These are phyloP conservation scores for Hypercompe scribonia DNA, from an alignment of 2,888 invertebrate genomes.

Conservation along the genomic window DNA sequence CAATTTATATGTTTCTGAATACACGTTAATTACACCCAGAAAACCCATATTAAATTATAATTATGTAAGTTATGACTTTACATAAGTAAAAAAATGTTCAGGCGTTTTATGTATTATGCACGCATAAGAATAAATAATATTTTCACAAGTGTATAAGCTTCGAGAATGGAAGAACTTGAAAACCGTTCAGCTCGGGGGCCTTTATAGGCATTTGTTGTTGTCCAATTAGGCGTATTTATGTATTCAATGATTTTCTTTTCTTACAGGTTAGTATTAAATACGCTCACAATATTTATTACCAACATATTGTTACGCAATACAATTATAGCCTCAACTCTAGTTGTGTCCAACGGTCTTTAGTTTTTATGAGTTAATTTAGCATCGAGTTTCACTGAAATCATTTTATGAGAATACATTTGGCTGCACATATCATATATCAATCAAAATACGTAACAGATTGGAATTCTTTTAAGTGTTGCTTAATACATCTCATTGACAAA, in stretches of 20 bases:
- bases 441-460: conserved; percentile 1
- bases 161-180: not conserved
- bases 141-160: not conserved
- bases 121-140: not conserved
- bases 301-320: not conserved
- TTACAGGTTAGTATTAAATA: not conserved
- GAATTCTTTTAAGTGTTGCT: conserved; percentile 9
- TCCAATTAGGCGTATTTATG: not conserved
- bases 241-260: not conserved
- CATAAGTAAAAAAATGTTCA: too few species aligned
- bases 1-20: too few species aligned
- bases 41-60: too few species aligned
- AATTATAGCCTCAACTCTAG: conserved; percentile 1
- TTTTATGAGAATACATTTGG: conserved; percentile 3
- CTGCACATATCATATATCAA: conserved; percentile 14
- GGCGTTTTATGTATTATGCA: too few species aligned
- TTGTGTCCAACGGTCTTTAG: conserved; percentile 3
- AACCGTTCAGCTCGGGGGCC: not conserved
- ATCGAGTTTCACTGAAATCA: conserved; percentile 13
- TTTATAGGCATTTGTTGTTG: not conserved
- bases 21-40: too few species aligned
- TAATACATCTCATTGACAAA: conserved; percentile 10
- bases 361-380: conserved; percentile 11
- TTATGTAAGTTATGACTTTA: too few species aligned
- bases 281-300: not conserved